phyloP scores from a whole-genome alignment of 2,113 vertebrate genomes.

The Chamaetylas fuelleborni region DNA sequence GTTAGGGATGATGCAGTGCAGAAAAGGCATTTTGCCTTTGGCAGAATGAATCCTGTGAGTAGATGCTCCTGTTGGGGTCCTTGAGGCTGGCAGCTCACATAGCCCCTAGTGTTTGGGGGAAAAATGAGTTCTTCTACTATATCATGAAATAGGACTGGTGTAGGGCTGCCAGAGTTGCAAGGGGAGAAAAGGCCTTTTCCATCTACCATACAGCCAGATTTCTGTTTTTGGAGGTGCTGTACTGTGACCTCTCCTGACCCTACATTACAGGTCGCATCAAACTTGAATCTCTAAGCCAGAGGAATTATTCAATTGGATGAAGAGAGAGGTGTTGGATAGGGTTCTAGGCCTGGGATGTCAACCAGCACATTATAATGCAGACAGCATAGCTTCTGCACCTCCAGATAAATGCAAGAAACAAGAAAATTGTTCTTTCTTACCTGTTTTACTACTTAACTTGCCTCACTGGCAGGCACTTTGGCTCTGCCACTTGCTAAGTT shows the following conservation, averaged over 20 bases:
- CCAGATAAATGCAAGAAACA: neutral
- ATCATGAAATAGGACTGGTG: neutral
- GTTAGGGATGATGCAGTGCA: neutral
- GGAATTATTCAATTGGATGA: neutral
- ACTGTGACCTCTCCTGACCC: neutral
- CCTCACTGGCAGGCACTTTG: neutral
- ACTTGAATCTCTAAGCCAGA: neutral
- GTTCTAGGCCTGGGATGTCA: neutral
- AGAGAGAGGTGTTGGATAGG: neutral
- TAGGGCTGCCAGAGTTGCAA: neutral
- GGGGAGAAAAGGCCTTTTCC: neutral
- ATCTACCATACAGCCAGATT: neutral
- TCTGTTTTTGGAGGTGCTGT: neutral
- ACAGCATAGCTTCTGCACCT: neutral
- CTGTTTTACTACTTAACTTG: neutral
- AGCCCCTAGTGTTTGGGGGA: neutral
- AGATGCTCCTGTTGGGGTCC: rapidly evolving
- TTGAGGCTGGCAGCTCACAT: neutral
- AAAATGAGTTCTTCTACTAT: neutral
- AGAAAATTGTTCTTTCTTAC: neutral
- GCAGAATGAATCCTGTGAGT: neutral
- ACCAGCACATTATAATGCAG: neutral
- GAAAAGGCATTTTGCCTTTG: neutral
- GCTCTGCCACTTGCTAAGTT: neutral
- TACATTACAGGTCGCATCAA: rapidly evolving